These are phyloP conservation scores for Sebastes variabilis DNA, from an alignment of 2,797 vertebrate species.

Conservation along the genomic window DNA sequence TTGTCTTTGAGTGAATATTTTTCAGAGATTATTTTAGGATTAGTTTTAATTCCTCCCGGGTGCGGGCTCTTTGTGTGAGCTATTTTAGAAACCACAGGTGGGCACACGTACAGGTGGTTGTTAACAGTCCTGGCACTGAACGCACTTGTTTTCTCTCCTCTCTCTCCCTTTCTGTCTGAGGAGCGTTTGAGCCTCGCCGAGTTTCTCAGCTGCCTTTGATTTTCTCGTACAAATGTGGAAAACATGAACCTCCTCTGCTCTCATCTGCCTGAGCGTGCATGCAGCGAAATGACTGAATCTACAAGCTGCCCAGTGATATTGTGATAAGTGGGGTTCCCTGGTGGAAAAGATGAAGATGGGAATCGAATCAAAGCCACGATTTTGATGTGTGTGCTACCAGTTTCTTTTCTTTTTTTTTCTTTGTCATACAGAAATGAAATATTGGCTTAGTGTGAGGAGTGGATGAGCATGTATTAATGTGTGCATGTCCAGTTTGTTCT, in stretches of 20 bases:
- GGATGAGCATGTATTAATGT: neutral
- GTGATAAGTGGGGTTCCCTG: conserved; percentile 48
- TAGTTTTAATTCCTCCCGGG: conserved; percentile 33
- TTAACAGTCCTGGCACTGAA: conserved; percentile 49
- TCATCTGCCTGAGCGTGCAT: conserved; percentile 33
- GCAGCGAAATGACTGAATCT: conserved; percentile 30
- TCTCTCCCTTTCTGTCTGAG: conserved; percentile 18
- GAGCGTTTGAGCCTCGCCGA: conserved; percentile 37
- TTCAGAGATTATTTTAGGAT: conserved; percentile 38
- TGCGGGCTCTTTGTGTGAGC: conserved; percentile 8
- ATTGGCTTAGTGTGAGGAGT: neutral
- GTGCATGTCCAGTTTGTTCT: neutral
- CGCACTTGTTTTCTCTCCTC: conserved; percentile 43
- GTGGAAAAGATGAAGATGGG: conserved; percentile 28
- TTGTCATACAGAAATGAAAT: conserved; percentile 21
- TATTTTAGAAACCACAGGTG: conserved; percentile 54
- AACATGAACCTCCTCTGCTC: conserved; percentile 46
- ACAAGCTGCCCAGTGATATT: conserved; percentile 27
- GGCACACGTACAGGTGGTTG: conserved; percentile 62
- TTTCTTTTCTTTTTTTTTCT: neutral
- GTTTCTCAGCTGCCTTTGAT: conserved; percentile 67
- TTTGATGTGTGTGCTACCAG: conserved; percentile 1
- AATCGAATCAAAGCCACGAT: conserved; percentile 49
- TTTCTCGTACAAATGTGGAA: conserved; percentile 35
- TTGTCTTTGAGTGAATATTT: neutral